Conservation (phyloP, 2,888 invertebrate species). For the Stictocephala bisonia region DNA sequence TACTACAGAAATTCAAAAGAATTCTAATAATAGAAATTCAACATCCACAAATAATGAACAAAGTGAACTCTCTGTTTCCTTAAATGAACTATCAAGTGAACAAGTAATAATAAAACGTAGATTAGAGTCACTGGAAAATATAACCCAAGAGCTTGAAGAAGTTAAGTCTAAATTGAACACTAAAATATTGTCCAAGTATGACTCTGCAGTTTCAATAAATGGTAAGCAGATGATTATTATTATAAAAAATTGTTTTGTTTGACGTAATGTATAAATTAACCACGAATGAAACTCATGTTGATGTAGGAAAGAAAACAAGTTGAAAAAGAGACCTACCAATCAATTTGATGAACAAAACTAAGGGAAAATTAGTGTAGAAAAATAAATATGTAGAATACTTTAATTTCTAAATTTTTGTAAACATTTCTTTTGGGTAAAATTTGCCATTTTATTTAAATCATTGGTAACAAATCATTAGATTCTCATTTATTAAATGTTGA, state of each 20-base stretch:
- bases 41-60: slow-evolving; percentile 33
- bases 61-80: slow-evolving; percentile 2
- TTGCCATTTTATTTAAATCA: too few species aligned
- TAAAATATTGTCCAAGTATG: background rate
- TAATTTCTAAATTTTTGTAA: too few species aligned
- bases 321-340: too few species aligned
- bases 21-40: slow-evolving; percentile 19
- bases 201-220: slow-evolving; percentile 28
- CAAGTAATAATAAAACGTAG: slow-evolving; percentile 29
- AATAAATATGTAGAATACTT: too few species aligned
- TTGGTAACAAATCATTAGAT: too few species aligned
- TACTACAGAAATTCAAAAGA: slow-evolving; percentile 26
- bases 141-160: slow-evolving; percentile 27
- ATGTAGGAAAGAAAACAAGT: too few species aligned
- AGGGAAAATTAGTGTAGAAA: too few species aligned
- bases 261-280: too few species aligned
- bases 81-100: slow-evolving; percentile 26
- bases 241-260: background rate
- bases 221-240: background rate
- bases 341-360: too few species aligned
- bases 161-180: background rate
- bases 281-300: too few species aligned
- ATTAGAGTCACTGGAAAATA: slow-evolving; percentile 3
- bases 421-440: too few species aligned
- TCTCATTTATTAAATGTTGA: too few species aligned